phyloP scores from a whole-genome alignment of 2,888 invertebrate genomes.

The Automeris io region DNA sequence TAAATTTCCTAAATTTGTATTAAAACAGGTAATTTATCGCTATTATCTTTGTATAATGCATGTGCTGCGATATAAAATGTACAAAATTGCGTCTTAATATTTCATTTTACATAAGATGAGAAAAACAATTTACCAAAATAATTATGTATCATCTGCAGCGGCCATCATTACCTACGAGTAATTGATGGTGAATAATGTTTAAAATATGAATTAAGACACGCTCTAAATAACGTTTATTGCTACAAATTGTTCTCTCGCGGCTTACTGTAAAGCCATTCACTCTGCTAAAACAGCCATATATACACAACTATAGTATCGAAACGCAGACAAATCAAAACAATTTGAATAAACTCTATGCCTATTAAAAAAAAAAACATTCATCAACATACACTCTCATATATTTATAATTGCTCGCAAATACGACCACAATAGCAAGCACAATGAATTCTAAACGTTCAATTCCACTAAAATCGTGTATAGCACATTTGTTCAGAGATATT shows the following conservation, averaged over 20 bases:
- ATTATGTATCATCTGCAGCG: conserved; percentile 17
- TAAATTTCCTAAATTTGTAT: conserved; percentile 16
- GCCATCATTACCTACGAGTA: conserved; percentile 31
- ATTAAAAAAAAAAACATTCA: too few relatives aligned
- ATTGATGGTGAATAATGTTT: conserved; percentile 39
- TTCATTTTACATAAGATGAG: conserved; percentile 5
- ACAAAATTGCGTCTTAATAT: conserved; percentile 22
- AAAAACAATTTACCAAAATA: conserved; percentile 16
- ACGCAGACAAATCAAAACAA: conserved; percentile 9
- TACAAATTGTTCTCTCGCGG: conserved; percentile 43
- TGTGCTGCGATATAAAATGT: conserved; percentile 25
- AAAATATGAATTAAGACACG: conserved; percentile 42
- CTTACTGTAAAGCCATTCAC: conserved; percentile 27
- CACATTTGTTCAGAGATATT: too few relatives aligned
- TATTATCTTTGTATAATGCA: conserved; percentile 34
- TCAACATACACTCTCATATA: too few relatives aligned
- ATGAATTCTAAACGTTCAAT: too few relatives aligned
- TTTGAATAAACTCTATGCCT: neutral
- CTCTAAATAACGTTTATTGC: conserved; percentile 43
- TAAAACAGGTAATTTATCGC: conserved; percentile 19
- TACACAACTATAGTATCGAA: conserved; percentile 11
- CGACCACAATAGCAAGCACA: too few relatives aligned
- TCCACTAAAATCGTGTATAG: too few relatives aligned
- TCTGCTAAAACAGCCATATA: conserved; percentile 11
- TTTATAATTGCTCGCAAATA: too few relatives aligned